A percentile compares a stretch with the other conserved stretches of the same genome.
phyloP scores from a whole-genome alignment of 2,113 vertebrate genomes.

The Trogon surrucura region DNA sequence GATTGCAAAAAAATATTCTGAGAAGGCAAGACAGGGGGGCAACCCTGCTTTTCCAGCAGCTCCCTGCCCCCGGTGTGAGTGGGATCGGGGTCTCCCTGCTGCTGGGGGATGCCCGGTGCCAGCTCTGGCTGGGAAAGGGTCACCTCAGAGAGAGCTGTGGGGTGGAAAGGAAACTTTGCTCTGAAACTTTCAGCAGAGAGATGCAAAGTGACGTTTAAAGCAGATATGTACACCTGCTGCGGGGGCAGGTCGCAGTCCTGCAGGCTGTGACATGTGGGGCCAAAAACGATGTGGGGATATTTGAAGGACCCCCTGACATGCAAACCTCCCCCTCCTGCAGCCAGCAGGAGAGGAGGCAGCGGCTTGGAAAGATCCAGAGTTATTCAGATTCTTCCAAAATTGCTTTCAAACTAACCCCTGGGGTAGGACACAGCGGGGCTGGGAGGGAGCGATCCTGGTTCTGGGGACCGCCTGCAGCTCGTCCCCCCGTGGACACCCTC shows the following conservation, averaged over 20 bases:
- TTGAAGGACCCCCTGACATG: fast-evolving
- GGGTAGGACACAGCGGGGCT: not conserved
- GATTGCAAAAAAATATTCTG: not conserved
- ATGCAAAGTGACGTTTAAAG: too few relatives aligned
- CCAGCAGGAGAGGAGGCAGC: not conserved
- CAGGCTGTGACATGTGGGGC: not conserved
- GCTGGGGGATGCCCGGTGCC: not conserved
- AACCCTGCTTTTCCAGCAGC: not conserved
- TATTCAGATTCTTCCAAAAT: not conserved
- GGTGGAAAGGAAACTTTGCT: not conserved
- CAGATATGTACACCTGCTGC: fast-evolving
- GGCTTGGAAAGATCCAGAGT: not conserved
- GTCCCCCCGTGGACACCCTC: not conserved
- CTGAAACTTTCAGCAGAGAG: not conserved
- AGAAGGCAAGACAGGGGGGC: not conserved
- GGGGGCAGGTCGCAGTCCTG: not conserved
- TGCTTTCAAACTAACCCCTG: not conserved
- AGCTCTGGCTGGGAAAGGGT: not conserved
- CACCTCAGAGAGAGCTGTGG: fast-evolving
- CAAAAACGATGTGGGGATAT: fast-evolving
- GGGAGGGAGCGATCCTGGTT: not conserved
- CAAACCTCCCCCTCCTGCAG: not conserved
- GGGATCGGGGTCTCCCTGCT: not conserved
- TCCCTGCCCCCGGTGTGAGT: fast-evolving
- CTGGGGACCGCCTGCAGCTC: not conserved